Evolutionary conservation across 2,113 vertebrate species (phyloP).

Genomic region (Pycnonotus jocosus): DNA sequence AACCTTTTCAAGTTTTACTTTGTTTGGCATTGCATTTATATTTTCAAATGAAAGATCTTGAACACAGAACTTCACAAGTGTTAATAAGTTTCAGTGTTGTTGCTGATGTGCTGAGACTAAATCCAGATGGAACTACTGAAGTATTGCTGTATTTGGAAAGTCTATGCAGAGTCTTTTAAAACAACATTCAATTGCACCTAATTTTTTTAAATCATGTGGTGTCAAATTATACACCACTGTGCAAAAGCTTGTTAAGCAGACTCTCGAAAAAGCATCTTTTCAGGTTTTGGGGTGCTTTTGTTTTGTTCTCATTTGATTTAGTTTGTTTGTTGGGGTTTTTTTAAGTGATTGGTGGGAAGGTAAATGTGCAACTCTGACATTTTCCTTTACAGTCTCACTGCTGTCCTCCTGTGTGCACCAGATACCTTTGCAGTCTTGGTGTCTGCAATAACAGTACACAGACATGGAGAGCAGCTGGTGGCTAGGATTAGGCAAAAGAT

Average conservation of each 20-base stretch:
- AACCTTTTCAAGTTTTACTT: slow-evolving; percentile 33
- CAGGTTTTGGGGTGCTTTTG: background rate
- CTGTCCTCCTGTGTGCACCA: background rate
- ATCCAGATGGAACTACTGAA: slow-evolving; percentile 24
- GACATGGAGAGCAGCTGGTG: background rate
- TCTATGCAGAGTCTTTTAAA: background rate
- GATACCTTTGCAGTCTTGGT: background rate
- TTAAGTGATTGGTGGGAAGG: background rate
- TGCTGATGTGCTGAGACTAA: background rate
- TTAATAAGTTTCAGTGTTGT: slow-evolving; percentile 20
- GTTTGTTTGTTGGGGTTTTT: background rate
- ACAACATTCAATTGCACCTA: background rate
- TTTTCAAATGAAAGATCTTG: background rate
- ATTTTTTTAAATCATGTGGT: background rate
- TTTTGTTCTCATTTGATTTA: background rate
- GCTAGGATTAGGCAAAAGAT: background rate
- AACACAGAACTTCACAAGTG: background rate
- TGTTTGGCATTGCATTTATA: background rate
- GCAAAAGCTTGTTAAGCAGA: background rate
- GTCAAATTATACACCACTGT: background rate
- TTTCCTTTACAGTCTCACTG: background rate
- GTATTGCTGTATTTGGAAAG: background rate
- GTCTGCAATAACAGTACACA: background rate
- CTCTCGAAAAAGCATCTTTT: background rate
- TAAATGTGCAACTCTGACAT: background rate